Conservation (phyloP, 2,113 vertebrate species). For the Brachyhypopomus occidentalis region DNA sequence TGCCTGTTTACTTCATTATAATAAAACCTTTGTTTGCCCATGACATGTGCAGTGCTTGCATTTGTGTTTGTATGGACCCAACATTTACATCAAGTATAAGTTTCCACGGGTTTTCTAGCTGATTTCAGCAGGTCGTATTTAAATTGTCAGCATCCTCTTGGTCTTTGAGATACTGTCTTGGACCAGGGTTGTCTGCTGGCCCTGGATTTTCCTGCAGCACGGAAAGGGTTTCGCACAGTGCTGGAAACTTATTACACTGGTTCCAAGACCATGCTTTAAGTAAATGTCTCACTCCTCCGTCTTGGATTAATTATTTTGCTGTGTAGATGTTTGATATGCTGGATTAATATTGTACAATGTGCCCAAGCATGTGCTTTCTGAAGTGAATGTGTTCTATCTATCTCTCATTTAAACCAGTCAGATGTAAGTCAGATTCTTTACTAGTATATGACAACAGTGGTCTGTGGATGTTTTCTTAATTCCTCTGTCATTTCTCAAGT, state of each 20-base stretch:
- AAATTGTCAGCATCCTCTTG: constrained; percentile 20
- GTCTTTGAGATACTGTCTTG: constrained; percentile 31
- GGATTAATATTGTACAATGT: background rate
- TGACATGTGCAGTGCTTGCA: background rate
- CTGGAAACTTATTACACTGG: background rate
- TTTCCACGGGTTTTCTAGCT: constrained; percentile 44
- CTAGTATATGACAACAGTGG: constrained; percentile 23
- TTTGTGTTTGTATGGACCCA: constrained; percentile 22
- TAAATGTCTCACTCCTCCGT: background rate
- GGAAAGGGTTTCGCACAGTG: background rate
- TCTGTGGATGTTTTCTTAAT: constrained; percentile 28
- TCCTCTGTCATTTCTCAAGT: constrained; percentile 33
- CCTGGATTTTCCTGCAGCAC: constrained; percentile 17
- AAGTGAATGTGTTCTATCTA: background rate
- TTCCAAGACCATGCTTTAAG: background rate
- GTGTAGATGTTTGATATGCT: background rate
- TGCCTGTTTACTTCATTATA: too few species aligned
- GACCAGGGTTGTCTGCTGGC: background rate
- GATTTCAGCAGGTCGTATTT: constrained; percentile 23
- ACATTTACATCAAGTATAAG: constrained; percentile 9
- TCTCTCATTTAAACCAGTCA: background rate
- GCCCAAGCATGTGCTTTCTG: background rate
- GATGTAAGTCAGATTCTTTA: constrained; percentile 1
- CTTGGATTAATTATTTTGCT: background rate
- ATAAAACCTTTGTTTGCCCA: background rate